A percentile compares a stretch with the other conserved stretches of the same genome.
These are phyloP conservation scores for Harmothoe impar DNA, from an alignment of 2,888 invertebrate genomes.

Conservation along the genomic window DNA sequence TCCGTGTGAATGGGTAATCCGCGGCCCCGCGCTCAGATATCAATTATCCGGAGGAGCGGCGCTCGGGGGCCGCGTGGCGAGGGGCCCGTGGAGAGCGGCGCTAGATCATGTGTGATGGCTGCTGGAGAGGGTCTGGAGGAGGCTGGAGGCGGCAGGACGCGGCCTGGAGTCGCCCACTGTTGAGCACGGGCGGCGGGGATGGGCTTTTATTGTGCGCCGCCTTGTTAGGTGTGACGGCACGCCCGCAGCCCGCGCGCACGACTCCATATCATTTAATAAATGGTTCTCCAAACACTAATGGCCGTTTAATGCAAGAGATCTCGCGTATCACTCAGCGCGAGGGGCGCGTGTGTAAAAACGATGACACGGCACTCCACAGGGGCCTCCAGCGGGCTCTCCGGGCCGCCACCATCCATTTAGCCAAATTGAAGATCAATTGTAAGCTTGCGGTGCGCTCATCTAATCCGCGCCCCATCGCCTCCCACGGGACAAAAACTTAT, in stretches of 20 bases:
- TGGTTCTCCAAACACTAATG: slow-evolving; percentile 59
- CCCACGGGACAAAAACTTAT: slow-evolving; percentile 61
- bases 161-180: background rate
- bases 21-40: slow-evolving; percentile 37
- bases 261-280: slow-evolving; percentile 61
- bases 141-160: slow-evolving; percentile 9
- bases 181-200: slow-evolving; percentile 45
- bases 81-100: slow-evolving; percentile 56
- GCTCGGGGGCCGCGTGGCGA: background rate
- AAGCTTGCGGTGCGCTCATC: slow-evolving; percentile 54
- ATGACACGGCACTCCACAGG: slow-evolving; percentile 54
- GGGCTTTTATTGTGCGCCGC: slow-evolving; percentile 44
- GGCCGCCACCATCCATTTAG: slow-evolving; percentile 52
- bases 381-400: slow-evolving; percentile 42
- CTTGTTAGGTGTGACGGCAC: slow-evolving; percentile 51
- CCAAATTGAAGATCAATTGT: slow-evolving; percentile 63
- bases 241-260: background rate
- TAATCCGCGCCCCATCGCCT: slow-evolving; percentile 33
- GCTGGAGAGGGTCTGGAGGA: slow-evolving; percentile 36
- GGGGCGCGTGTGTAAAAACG: slow-evolving; percentile 59
- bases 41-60: slow-evolving; percentile 43
- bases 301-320: slow-evolving; percentile 60
- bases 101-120: slow-evolving; percentile 56
- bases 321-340: slow-evolving; percentile 50
- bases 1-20: slow-evolving; percentile 53